Evolutionary conservation across 2,888 invertebrate species (phyloP).

Genomic region (Scaeva pyrastri): DNA sequence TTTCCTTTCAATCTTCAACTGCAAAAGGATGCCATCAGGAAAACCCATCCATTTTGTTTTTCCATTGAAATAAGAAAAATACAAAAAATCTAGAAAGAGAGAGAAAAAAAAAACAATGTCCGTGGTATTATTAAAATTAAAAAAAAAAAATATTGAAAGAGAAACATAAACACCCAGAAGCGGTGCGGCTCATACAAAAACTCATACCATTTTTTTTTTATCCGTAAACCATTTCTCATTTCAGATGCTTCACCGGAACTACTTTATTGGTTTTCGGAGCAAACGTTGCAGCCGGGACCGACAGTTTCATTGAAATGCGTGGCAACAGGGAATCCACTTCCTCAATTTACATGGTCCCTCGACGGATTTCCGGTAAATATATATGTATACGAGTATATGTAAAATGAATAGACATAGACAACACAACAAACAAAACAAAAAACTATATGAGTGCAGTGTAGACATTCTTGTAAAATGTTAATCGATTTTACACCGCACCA

Average conservation of each 20-base stretch:
- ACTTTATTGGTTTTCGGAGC: conserved; percentile 95
- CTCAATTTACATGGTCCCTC: conserved; percentile 95
- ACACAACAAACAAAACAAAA: neutral
- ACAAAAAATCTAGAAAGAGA: too few relatives aligned
- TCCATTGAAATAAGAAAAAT: neutral
- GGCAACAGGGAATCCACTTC: conserved; percentile 97
- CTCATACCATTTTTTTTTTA: too few relatives aligned
- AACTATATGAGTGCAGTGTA: neutral
- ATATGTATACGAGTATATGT: too few relatives aligned
- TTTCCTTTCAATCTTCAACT: conserved; percentile 22
- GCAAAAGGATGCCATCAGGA: conserved; percentile 23
- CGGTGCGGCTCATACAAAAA: too few relatives aligned
- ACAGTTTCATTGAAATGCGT: conserved; percentile 96
- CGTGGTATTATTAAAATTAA: neutral
- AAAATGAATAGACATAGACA: too few relatives aligned
- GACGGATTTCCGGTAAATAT: conserved; percentile 93
- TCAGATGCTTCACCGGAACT: conserved; percentile 95
- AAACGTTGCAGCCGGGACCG: conserved; percentile 95
- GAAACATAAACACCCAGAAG: conserved; percentile 5
- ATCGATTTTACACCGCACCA: conserved; percentile 55
- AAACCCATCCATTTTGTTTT: conserved; percentile 12
- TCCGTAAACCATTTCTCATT: conserved; percentile 77
- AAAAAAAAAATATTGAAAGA: conserved; percentile 1
- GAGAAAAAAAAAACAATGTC: neutral
- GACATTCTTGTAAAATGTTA: conserved; percentile 60